Conservation (phyloP, 2,888 invertebrate species). For the Adelphocoris suturalis region DNA sequence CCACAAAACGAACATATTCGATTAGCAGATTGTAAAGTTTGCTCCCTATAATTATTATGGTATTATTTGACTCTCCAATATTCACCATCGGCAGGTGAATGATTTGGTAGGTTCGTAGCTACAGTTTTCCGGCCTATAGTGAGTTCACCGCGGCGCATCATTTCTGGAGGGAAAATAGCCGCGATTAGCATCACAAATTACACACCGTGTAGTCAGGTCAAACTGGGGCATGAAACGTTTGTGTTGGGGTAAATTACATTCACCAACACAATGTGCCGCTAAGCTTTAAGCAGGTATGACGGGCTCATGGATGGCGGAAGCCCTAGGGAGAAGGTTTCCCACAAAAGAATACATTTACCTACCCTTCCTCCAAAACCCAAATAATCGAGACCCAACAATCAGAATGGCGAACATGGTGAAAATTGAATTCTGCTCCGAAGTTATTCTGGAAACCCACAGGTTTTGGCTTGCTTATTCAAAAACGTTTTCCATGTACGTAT, state of each 20-base stretch:
- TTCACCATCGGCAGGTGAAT: not conserved
- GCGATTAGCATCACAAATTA: conserved; percentile 17
- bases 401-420: not conserved
- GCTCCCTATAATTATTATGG: too few relatives aligned
- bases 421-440: not conserved
- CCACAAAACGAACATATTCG: too few relatives aligned
- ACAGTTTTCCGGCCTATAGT: not conserved
- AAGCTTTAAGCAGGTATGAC: conserved; percentile 5
- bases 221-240: conserved; percentile 4
- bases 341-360: conserved; percentile 17
- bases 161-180: not conserved
- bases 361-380: not conserved
- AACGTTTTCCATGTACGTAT: too few relatives aligned
- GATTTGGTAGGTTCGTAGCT: not conserved
- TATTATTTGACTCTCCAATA: not conserved
- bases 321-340: not conserved
- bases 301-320: not conserved
- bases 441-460: not conserved
- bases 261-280: not conserved
- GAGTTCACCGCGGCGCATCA: not conserved
- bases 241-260: conserved; percentile 10
- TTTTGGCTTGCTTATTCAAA: not conserved
- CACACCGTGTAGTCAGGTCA: conserved; percentile 6
- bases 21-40: too few relatives aligned
- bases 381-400: not conserved